Evolutionary conservation across 2,797 vertebrate genomes (phyloP).

Genomic region (Pachyuromys duprasi): DNA sequence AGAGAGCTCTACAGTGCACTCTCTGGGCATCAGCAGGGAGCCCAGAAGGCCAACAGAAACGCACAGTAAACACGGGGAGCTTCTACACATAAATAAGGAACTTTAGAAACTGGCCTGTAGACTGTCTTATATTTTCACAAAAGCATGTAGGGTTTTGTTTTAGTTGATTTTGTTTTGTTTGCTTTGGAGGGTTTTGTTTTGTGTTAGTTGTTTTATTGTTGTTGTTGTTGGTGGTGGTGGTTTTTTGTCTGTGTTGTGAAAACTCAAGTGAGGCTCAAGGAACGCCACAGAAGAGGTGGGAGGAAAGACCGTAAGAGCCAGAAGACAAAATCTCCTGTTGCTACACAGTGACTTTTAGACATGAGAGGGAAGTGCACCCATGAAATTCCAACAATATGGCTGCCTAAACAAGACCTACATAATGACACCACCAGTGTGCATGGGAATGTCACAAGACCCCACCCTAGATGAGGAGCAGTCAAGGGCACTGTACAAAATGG

Average conservation of each 20-base stretch:
- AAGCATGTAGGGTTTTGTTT: neutral
- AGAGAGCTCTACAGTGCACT: neutral
- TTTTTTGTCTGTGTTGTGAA: neutral
- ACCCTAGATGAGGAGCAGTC: neutral
- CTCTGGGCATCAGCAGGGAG: neutral
- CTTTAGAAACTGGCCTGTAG: neutral
- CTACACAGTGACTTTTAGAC: neutral
- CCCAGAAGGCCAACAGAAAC: neutral
- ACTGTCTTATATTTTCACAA: neutral
- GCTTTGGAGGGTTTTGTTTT: too few species aligned
- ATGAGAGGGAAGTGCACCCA: neutral
- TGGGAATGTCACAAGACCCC: neutral
- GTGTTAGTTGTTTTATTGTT: too few species aligned
- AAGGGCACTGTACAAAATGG: neutral
- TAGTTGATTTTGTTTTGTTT: neutral
- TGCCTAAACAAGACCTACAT: neutral
- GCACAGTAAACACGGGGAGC: neutral
- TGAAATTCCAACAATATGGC: neutral
- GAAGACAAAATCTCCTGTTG: neutral
- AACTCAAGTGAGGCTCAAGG: neutral
- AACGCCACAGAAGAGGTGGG: neutral
- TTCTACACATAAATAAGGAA: neutral
- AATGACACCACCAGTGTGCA: neutral
- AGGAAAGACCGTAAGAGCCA: neutral
- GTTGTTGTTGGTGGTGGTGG: too few species aligned